These are phyloP conservation scores for Colaptes auratus DNA, from an alignment of 2,113 vertebrate genomes.

Conservation along the genomic window DNA sequence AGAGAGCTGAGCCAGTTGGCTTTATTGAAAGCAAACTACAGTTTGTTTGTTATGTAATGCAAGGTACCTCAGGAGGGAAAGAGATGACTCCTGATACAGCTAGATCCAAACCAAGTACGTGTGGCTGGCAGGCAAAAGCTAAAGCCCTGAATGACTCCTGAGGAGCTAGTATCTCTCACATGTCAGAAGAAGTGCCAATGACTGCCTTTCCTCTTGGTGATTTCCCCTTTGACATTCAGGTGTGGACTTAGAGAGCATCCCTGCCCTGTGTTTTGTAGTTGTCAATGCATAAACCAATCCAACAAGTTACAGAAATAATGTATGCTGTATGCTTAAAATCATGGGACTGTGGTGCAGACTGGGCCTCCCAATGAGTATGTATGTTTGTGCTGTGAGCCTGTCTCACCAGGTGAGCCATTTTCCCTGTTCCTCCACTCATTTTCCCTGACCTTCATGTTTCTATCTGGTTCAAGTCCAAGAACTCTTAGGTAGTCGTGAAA, in stretches of 20 bases:
- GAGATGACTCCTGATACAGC: neutral
- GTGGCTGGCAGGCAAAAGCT: neutral
- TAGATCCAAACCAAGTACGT: neutral
- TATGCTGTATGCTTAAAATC: neutral
- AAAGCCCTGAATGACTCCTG: neutral
- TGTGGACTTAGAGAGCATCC: neutral
- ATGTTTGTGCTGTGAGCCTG: neutral
- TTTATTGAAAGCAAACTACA: neutral
- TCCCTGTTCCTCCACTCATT: neutral
- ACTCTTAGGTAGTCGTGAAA: neutral
- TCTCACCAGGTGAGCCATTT: neutral
- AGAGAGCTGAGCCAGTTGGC: neutral
- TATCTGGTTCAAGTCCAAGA: neutral
- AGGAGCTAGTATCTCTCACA: neutral
- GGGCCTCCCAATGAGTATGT: neutral
- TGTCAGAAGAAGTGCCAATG: fast-evolving
- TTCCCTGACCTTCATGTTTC: neutral
- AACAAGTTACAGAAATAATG: neutral
- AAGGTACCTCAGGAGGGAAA: neutral
- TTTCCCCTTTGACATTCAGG: neutral
- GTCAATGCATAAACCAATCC: neutral
- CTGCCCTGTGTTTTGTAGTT: neutral
- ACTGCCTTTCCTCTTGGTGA: neutral
- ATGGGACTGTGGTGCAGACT: neutral
- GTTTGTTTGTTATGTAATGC: neutral